Conservation (phyloP, 2,888 invertebrate genomes). For the Poecilus cupreus region DNA sequence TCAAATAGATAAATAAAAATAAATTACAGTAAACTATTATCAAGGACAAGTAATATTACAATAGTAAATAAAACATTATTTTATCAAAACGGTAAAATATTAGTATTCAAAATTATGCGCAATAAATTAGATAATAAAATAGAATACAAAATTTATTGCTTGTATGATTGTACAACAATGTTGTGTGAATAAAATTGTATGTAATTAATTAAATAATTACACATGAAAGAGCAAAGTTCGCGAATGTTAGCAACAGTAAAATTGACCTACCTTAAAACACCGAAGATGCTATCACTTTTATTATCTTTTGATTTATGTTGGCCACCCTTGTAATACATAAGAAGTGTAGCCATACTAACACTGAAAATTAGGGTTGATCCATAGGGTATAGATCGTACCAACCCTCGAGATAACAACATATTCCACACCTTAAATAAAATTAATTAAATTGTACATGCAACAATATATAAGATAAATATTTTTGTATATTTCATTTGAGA, state of each 20-base stretch:
- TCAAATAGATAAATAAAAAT: too few species aligned
- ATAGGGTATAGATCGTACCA: conserved; percentile 77
- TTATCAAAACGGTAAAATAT: not conserved
- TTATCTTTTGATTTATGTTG: conserved; percentile 71
- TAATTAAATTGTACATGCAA: too few species aligned
- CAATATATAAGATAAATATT: not conserved
- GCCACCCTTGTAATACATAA: conserved; percentile 77
- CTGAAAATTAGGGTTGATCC: conserved; percentile 83
- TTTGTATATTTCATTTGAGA: too few species aligned
- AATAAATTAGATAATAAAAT: conserved; percentile 1
- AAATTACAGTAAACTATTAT: too few species aligned
- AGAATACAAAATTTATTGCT: not conserved
- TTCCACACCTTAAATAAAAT: conserved; percentile 72
- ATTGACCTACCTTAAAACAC: conserved; percentile 75
- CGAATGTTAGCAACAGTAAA: not conserved
- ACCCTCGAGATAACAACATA: conserved; percentile 80
- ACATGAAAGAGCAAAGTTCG: too few species aligned
- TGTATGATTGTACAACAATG: not conserved
- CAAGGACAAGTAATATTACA: too few species aligned
- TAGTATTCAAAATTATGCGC: conserved; percentile 20
- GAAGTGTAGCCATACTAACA: conserved; percentile 76
- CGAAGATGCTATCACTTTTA: conserved; percentile 77
- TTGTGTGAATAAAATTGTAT: not conserved
- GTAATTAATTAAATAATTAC: too few species aligned
- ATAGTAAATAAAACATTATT: too few species aligned